Evolutionary conservation across 2,888 invertebrate species (phyloP), one percentile per base, ranked within the genome.

Genomic region (Lymantria dispar): DNA sequence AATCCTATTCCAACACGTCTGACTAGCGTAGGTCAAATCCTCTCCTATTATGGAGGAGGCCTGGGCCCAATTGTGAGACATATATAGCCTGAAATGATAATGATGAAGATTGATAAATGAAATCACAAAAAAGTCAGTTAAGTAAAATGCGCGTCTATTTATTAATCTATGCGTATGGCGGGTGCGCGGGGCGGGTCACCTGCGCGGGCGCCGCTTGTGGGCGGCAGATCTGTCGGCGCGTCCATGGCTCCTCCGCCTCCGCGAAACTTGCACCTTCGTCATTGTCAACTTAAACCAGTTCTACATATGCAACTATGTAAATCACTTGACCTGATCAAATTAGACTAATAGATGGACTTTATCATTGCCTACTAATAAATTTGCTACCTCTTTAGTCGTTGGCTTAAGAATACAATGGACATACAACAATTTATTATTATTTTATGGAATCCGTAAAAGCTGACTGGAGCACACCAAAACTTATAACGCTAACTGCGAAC

Each of bases 151-250:
- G 22, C 22, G 22, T 43, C 14, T 38, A 7, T 45, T 41, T 29
- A 9, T 46, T 66, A 61, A 10, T 71, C 71, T 70, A 22, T 69
- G 65, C 2, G 8, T 5, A 38, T 10, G 45, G 58, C 56, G 59
- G 54, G 58, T 48, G 58, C 14, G 52, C 46, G 51, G 54, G 54
- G 50, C 59, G 52, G 60, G 60, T 63, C 73, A 76, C 75, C 72
- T 76, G 79, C 74, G 72, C 74, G 68, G 78, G 78, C 83, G 79
- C 81, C 74, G 45, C 14, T 57, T 70, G 84, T 84, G 77, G 87
- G 85, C 75, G 79, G 75, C 67, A 70, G 69, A 68, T 77, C 74
- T 74, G 77, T 79, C 79, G 76, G 71, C 75, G 78, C 80, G 78
- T 73, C 78, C 70, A 57, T 56, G 59, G 46, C 62, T 58, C 59